A percentile compares a stretch with the other conserved stretches of the same genome.
Evolutionary conservation across 2,797 vertebrate species (phyloP).

Genomic region (Neosilurus mollespiculum): DNA sequence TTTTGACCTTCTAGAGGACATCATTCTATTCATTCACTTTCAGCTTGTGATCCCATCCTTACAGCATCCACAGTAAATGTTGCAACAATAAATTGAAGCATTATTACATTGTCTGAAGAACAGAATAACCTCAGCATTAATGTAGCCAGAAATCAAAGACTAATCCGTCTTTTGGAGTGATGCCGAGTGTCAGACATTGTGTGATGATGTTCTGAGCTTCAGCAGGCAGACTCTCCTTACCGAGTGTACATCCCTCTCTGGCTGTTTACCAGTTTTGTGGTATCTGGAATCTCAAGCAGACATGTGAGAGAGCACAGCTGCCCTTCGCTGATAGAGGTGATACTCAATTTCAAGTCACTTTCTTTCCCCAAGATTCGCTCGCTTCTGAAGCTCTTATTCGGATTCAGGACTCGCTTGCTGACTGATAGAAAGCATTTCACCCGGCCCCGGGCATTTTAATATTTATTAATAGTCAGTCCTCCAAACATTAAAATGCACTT

Average conservation of each 20-base stretch:
- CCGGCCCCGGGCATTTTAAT: background rate
- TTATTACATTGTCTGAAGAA: background rate
- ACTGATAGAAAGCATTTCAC: background rate
- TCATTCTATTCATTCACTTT: background rate
- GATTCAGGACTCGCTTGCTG: background rate
- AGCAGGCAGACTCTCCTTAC: background rate
- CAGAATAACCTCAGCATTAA: background rate
- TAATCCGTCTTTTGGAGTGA: background rate
- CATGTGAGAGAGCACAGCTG: slow-evolving; percentile 8
- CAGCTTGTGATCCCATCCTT: background rate
- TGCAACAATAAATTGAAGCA: background rate
- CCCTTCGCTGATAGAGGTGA: slow-evolving; percentile 50
- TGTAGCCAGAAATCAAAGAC: background rate
- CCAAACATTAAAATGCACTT: background rate
- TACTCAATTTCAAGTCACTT: slow-evolving; percentile 49
- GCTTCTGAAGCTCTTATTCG: background rate
- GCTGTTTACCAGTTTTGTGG: background rate
- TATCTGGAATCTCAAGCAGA: slow-evolving; percentile 40
- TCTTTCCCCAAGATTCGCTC: slow-evolving; percentile 18
- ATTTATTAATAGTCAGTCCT: background rate
- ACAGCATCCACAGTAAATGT: background rate
- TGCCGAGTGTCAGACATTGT: background rate
- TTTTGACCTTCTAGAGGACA: background rate
- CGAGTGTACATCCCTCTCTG: background rate
- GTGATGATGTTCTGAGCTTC: background rate